Percentiles rank a stretch among this genome's conserved stretches.
phyloP scores from a whole-genome alignment of 2,888 invertebrate species.

The Oscheius sp. region DNA sequence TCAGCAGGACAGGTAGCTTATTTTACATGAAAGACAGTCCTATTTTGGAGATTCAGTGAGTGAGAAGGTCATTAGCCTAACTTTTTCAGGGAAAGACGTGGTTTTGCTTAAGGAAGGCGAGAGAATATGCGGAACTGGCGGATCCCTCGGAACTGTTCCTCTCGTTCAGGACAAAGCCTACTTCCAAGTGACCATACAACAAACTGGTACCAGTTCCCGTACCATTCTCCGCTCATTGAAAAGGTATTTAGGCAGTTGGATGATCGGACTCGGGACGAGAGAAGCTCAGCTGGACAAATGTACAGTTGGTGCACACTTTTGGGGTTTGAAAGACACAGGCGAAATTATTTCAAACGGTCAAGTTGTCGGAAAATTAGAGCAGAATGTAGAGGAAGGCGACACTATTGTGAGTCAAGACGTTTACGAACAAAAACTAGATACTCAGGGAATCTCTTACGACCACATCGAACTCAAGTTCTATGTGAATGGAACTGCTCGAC shows the following conservation, averaged over 20 bases:
- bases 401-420: constrained; percentile 79
- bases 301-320: constrained; percentile 80
- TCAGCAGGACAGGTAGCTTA: constrained; percentile 63
- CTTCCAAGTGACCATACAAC: constrained; percentile 97
- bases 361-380: constrained; percentile 81
- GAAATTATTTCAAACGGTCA: constrained; percentile 86
- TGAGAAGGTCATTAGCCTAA: background rate
- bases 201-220: constrained; percentile 80
- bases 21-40: constrained; percentile 1
- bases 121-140: constrained; percentile 93
- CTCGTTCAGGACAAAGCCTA: constrained; percentile 96
- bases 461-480: constrained; percentile 95
- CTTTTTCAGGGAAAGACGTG: constrained; percentile 86
- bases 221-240: background rate
- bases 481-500: constrained; percentile 88
- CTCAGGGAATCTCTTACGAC: constrained; percentile 90
- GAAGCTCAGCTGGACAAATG: constrained; percentile 87
- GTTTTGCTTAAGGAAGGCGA: constrained; percentile 93
- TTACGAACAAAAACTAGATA: constrained; percentile 39
- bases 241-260: constrained; percentile 82
- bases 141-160: constrained; percentile 89
- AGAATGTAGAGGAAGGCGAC: constrained; percentile 89
- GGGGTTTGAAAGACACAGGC: constrained; percentile 92
- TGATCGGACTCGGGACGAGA: constrained; percentile 90
- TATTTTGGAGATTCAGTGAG: background rate